Evolutionary conservation across 2,113 vertebrate genomes (phyloP).

Genomic region (Callipepla squamata): DNA sequence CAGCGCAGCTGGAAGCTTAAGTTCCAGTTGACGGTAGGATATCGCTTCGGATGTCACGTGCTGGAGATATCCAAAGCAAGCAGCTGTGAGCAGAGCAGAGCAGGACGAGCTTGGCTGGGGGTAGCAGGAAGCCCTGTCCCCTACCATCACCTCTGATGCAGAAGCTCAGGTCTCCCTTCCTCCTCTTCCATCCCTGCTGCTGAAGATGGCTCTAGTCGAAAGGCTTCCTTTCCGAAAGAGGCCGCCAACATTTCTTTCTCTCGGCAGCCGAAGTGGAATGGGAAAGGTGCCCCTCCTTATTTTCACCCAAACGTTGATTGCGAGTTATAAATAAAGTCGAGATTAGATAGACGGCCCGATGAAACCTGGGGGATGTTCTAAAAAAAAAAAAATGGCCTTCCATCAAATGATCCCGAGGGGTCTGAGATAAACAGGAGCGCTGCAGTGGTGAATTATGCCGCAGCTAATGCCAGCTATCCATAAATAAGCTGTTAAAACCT

Average conservation of each 20-base stretch:
- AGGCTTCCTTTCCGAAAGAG: not conserved
- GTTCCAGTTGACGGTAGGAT: not conserved
- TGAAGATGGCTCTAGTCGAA: not conserved
- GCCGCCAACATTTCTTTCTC: not conserved
- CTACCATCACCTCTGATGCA: not conserved
- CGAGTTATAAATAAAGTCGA: not conserved
- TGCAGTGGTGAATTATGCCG: not conserved
- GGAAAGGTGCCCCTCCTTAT: not conserved
- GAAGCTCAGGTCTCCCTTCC: not conserved
- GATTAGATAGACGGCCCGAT: not conserved
- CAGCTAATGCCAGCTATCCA: constrained; percentile 24
- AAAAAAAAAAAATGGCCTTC: not conserved
- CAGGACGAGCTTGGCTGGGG: not conserved
- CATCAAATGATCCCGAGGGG: constrained; percentile 16
- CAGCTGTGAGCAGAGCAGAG: not conserved
- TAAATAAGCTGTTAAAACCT: constrained; percentile 26
- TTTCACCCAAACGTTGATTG: not conserved
- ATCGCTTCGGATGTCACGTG: not conserved
- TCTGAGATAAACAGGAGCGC: not conserved
- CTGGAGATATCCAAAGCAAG: not conserved
- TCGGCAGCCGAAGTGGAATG: not conserved
- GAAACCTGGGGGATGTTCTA: not conserved
- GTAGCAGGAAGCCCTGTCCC: not conserved
- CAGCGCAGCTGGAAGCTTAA: too few relatives aligned
- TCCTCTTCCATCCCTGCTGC: not conserved